A percentile compares a stretch with the other conserved stretches of the same genome.
These are phyloP conservation scores for Dermolepida albohirtum DNA, from an alignment of 2,888 invertebrate species.

Conservation along the genomic window DNA sequence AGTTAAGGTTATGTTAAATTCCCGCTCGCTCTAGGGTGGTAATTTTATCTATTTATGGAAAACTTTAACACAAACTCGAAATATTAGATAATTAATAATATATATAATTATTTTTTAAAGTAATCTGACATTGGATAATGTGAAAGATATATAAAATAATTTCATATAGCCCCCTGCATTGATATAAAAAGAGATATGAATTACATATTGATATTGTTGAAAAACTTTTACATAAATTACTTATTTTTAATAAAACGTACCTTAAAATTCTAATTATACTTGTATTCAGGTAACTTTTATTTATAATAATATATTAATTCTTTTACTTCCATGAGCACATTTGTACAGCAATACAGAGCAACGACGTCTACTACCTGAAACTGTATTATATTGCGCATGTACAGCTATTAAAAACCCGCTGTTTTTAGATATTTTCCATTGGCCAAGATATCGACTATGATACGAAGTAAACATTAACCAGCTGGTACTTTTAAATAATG, in stretches of 20 bases:
- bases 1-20: constrained; percentile 36
- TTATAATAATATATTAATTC: constrained; percentile 21
- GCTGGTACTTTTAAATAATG: constrained; percentile 37
- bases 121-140: too few relatives aligned
- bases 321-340: constrained; percentile 12
- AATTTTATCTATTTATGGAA: constrained; percentile 3
- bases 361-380: neutral
- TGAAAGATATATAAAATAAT: constrained; percentile 1
- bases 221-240: neutral
- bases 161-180: constrained; percentile 26
- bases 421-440: constrained; percentile 25
- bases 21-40: constrained; percentile 5
- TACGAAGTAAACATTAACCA: constrained; percentile 35
- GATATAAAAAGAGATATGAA: constrained; percentile 1
- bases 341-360: neutral
- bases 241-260: constrained; percentile 21
- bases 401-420: constrained; percentile 33
- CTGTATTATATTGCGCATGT: constrained; percentile 21
- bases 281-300: constrained; percentile 26
- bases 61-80: neutral
- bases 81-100: neutral
- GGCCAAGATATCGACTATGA: neutral
- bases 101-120: neutral
- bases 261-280: constrained; percentile 5
- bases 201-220: constrained; percentile 3